phyloP scores from a whole-genome alignment of 2,888 invertebrate genomes.

The Pandemis corylana region DNA sequence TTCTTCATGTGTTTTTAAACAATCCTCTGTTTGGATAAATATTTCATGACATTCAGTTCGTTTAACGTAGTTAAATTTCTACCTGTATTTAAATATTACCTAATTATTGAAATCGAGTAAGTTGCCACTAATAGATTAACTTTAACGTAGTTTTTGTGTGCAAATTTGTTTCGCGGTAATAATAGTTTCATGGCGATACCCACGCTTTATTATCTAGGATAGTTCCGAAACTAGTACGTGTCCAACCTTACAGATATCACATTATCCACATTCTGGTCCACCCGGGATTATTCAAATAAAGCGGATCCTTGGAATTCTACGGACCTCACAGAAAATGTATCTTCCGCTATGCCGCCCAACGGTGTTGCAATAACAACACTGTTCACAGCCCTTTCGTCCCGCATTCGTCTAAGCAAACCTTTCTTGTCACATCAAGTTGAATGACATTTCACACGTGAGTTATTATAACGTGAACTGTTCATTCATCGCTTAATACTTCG shows the following conservation, averaged over 20 bases:
- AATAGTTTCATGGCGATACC: neutral
- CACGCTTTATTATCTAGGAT: neutral
- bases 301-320: constrained; percentile 43
- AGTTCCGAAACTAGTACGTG: constrained; percentile 56
- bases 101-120: neutral
- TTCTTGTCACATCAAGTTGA: neutral
- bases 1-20: too few relatives aligned
- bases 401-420: neutral
- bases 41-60: too few relatives aligned
- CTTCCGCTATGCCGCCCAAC: neutral
- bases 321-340: constrained; percentile 17
- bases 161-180: neutral
- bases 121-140: neutral
- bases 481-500: neutral
- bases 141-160: neutral
- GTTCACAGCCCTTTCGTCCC: neutral
- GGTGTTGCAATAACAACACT: neutral
- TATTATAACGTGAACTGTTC: neutral
- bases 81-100: too few relatives aligned
- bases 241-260: constrained; percentile 52
- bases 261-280: constrained; percentile 59
- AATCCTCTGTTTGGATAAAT: too few relatives aligned
- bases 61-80: too few relatives aligned
- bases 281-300: constrained; percentile 65
- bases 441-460: neutral